Base-by-base conservation (phyloP, 2,113 vertebrate genomes). In the Cinclus mexicanus region DNA sequence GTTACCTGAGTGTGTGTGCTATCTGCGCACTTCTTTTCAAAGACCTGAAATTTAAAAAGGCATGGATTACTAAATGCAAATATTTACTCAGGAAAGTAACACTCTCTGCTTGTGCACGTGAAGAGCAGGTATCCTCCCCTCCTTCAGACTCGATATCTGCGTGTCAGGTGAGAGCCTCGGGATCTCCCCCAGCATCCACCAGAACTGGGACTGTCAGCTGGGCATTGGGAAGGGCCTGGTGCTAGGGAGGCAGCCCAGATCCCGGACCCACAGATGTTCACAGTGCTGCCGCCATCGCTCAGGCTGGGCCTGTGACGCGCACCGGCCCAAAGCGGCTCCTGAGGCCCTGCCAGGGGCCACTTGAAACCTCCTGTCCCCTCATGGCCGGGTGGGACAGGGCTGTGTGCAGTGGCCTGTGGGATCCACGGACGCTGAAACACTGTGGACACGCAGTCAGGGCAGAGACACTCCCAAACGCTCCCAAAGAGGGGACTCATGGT, bases 271-370 rank as follows among this genome's bases (percentile, higher is more conserved):
- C 5, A 2, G 24, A 12, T 1, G 4, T 24, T 4, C 6, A 0
- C 23, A 22, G 18, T 11, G 24, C 75, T 15, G 19, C 0, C 1
- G 8, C 31, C 12, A 4, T 19, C 0, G 0, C 42, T 53, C 28
- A 14, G 6, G 4, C 57, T 18, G 26, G 11, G 18, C 11, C 15
- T 24, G 50, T 0, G 13, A 22, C 14, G 12, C 4, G 14, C 37
- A 3, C 2, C 0, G 0, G 49, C 28, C 39, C 26, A 28, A n/a
- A 46, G 28, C 1, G 25, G 42, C 15, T 61, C 77, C 42, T 1
- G 0, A 33, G n/a, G 17, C 11, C 56, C 14, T 44, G 20, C 23
- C 11, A 0, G 12, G 13, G 33, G 33, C 26, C 29, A 6, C 16
- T 5, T 6, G 29, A 23, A 50, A 2, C 12, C 52, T 24, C 23